Percentiles rank a stretch among this genome's conserved stretches.
Evolutionary conservation across 2,888 invertebrate species (phyloP).

Genomic region (Amblyteles armatorius): DNA sequence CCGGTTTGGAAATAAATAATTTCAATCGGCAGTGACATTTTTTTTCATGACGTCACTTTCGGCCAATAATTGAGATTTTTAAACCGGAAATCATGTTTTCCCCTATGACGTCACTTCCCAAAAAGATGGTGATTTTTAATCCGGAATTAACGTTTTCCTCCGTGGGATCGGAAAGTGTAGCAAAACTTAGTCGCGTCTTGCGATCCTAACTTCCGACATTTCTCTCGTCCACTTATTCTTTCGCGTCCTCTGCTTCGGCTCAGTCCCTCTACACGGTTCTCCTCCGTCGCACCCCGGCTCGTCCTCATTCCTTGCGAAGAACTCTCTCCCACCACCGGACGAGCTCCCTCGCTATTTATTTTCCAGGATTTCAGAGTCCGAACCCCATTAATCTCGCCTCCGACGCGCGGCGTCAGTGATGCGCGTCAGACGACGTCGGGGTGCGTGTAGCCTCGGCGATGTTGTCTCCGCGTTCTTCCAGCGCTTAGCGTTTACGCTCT

Average conservation of each 20-base stretch:
- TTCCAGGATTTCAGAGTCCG: slow-evolving; percentile 84
- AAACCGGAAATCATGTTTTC: too few species aligned
- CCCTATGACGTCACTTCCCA: too few species aligned
- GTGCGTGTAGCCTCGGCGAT: slow-evolving; percentile 75
- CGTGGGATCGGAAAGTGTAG: slow-evolving; percentile 7
- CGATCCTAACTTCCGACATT: slow-evolving; percentile 41
- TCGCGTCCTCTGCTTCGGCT: slow-evolving; percentile 68
- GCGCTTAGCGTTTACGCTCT: slow-evolving; percentile 40
- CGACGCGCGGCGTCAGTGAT: slow-evolving; percentile 81
- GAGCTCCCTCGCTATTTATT: slow-evolving; percentile 82
- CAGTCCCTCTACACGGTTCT: slow-evolving; percentile 67
- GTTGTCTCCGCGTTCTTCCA: slow-evolving; percentile 34
- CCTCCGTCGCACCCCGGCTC: slow-evolving; percentile 52
- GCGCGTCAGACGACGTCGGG: slow-evolving; percentile 84
- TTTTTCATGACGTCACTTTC: too few species aligned
- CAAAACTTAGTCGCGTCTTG: slow-evolving; percentile 41
- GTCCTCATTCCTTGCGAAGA: slow-evolving; percentile 44
- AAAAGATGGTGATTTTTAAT: too few species aligned
- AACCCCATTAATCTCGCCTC: slow-evolving; percentile 83
- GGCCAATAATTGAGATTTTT: too few species aligned
- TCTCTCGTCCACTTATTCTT: slow-evolving; percentile 36
- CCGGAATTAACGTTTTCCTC: slow-evolving; percentile 10
- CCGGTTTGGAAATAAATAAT: too few species aligned
- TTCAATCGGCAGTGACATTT: too few species aligned
- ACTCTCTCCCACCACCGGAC: slow-evolving; percentile 71